phyloP scores from a whole-genome alignment of 2,113 vertebrate genomes.

The Lepisosteus osseus region DNA sequence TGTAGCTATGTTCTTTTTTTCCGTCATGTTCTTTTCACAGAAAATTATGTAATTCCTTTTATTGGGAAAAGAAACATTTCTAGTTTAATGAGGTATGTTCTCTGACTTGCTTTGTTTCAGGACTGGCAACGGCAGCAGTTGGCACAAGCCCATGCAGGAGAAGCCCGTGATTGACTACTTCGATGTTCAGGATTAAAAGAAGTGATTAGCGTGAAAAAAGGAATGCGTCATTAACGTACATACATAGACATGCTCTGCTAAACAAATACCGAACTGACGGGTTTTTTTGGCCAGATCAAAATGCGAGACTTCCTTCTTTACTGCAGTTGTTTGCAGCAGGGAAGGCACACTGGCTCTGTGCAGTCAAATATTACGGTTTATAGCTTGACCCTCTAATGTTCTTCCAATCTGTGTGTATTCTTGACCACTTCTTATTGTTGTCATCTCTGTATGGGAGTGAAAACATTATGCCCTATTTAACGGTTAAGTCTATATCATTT shows the following conservation, averaged over 20 bases:
- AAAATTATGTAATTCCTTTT: slow-evolving; percentile 3
- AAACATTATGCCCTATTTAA: too few species aligned
- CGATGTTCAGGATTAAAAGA: slow-evolving; percentile 87
- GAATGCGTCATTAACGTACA: too few species aligned
- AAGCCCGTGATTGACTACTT: slow-evolving; percentile 93
- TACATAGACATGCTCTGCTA: too few species aligned
- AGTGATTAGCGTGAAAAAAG: background rate
- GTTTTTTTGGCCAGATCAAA: slow-evolving; percentile 3
- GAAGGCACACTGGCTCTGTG: too few species aligned
- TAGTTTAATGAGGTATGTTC: too few species aligned
- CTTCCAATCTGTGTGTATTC: too few species aligned
- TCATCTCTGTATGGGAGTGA: too few species aligned
- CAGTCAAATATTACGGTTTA: too few species aligned
- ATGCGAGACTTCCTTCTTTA: slow-evolving; percentile 12
- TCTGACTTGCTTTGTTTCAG: slow-evolving; percentile 47
- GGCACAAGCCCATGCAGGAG: slow-evolving; percentile 77
- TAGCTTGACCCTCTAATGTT: too few species aligned
- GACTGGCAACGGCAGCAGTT: slow-evolving; percentile 55
- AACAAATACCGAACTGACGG: background rate
- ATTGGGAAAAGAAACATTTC: too few species aligned
- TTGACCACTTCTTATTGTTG: too few species aligned
- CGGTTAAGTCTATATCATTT: too few species aligned
- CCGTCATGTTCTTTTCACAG: background rate
- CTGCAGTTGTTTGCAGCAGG: background rate
- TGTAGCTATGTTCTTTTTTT: background rate